These are phyloP conservation scores for Ptyas mucosa DNA, from an alignment of 2,113 vertebrate species.

Conservation along the genomic window DNA sequence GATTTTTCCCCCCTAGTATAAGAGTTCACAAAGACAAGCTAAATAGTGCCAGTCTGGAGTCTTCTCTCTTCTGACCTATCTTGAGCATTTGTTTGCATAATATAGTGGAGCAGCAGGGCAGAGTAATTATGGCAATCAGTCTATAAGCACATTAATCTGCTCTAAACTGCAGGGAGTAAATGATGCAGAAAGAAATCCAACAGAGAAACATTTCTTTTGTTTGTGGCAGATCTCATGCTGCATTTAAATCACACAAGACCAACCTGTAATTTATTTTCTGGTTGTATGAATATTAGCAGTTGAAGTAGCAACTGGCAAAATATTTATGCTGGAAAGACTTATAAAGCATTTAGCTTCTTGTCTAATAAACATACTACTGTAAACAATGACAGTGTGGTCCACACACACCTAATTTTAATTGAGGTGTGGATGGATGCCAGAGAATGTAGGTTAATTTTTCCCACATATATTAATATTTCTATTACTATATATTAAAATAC, in stretches of 20 bases:
- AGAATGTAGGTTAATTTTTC: not conserved
- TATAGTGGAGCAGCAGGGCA: conserved; percentile 72
- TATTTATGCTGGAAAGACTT: conserved; percentile 25
- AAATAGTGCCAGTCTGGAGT: conserved; percentile 28
- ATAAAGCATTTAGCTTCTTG: conserved; percentile 24
- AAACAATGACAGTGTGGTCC: conserved; percentile 24
- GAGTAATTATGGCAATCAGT: conserved; percentile 80
- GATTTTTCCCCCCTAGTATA: conserved; percentile 11
- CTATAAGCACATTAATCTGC: conserved; percentile 77
- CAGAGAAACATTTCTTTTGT: conserved; percentile 67
- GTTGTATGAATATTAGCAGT: conserved; percentile 33
- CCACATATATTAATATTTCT: not conserved
- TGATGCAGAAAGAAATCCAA: conserved; percentile 70
- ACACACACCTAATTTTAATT: not conserved
- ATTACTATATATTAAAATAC: not conserved
- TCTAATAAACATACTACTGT: conserved; percentile 16
- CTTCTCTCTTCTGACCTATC: conserved; percentile 52
- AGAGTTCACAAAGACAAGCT: conserved; percentile 1
- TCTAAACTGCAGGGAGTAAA: conserved; percentile 77
- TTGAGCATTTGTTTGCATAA: conserved; percentile 72
- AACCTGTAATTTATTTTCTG: conserved; percentile 61
- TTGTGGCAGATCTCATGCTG: conserved; percentile 54
- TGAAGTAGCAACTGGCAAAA: conserved; percentile 52
- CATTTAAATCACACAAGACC: conserved; percentile 52
- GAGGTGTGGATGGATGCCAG: not conserved